Evolutionary conservation across 2,113 vertebrate species (phyloP).

Genomic region (Ginglymostoma cirratum): DNA sequence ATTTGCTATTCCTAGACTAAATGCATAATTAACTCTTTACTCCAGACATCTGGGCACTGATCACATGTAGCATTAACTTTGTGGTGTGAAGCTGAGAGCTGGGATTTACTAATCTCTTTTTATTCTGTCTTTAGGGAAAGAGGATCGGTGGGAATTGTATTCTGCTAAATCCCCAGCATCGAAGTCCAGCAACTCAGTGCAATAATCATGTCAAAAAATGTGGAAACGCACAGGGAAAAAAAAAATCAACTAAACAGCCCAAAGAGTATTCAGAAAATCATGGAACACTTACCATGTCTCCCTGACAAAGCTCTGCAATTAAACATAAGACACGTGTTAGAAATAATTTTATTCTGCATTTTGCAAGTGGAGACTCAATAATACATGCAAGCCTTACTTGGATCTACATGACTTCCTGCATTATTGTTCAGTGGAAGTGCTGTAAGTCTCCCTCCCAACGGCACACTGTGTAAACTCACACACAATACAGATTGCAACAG

Average conservation of each 20-base stretch:
- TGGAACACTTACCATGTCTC: constrained; percentile 75
- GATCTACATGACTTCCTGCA: neutral
- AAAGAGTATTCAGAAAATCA: neutral
- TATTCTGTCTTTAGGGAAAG: neutral
- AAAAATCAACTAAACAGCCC: neutral
- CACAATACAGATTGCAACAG: no score
- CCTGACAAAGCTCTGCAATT: constrained; percentile 78
- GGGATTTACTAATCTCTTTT: neutral
- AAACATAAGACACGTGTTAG: constrained; percentile 38
- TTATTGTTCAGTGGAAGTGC: neutral
- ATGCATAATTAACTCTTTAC: no score
- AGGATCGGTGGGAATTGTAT: no score
- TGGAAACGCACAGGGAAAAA: neutral
- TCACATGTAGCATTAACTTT: neutral
- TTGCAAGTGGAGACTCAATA: no score
- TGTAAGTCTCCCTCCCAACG: neutral
- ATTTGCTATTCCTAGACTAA: no score
- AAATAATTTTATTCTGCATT: neutral
- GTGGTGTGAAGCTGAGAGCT: neutral
- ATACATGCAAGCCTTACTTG: neutral
- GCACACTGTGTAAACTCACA: no score
- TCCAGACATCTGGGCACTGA: neutral
- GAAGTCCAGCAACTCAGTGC: neutral
- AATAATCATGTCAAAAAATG: neutral
- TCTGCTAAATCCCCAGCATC: neutral